phyloP scores from a whole-genome alignment of 2,113 vertebrate species.

The Aphyosemion australe region DNA sequence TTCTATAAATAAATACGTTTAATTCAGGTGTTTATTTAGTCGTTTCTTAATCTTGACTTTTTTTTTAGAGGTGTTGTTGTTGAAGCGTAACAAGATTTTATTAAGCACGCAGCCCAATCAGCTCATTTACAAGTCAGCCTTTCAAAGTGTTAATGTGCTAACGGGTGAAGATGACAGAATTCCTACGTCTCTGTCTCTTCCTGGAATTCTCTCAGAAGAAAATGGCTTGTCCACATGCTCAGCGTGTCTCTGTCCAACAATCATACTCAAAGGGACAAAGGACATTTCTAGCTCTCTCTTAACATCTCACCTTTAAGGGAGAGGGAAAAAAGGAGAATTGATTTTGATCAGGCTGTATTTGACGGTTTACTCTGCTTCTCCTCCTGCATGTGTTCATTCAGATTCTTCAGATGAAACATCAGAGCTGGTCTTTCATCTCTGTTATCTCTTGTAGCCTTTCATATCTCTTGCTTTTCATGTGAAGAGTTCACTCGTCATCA shows the following conservation, averaged over 20 bases:
- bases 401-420: conserved; percentile 46
- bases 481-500: conserved; percentile 8
- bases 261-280: conserved; percentile 14
- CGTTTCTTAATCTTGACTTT: too few species aligned
- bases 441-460: conserved; percentile 24
- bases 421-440: neutral
- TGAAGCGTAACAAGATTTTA: neutral
- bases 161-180: neutral
- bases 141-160: conserved; percentile 3
- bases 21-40: neutral
- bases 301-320: neutral
- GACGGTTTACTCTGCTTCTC: conserved; percentile 17
- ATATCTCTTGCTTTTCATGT: conserved; percentile 34
- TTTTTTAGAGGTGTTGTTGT: conserved; percentile 9
- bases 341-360: conserved; percentile 22
- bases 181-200: neutral
- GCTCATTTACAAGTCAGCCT: neutral
- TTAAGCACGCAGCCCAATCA: conserved; percentile 16
- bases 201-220: conserved; percentile 2
- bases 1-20: conserved; percentile 9
- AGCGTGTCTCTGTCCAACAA: conserved; percentile 6
- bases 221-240: neutral
- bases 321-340: conserved; percentile 45
- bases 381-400: conserved; percentile 48
- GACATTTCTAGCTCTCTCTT: conserved; percentile 34